These are phyloP conservation scores for Brevipalpus yothersi DNA, from an alignment of 1,140 invertebrate genomes.

Conservation along the genomic window DNA sequence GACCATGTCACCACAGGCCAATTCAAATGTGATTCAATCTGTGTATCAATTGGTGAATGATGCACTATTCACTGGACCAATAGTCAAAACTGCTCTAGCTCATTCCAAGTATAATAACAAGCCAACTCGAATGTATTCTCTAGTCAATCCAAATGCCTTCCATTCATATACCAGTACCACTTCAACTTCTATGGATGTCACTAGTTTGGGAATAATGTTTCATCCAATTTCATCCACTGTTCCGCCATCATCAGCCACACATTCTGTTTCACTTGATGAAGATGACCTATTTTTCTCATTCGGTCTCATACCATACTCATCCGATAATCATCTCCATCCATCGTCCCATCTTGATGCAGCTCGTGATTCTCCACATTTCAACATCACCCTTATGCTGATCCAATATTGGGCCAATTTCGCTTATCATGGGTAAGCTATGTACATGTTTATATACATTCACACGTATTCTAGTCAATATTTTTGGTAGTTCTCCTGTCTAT, in stretches of 20 bases:
- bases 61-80: constrained; percentile 70
- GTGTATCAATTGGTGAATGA: constrained; percentile 78
- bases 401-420: constrained; percentile 27
- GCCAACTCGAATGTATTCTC: constrained; percentile 5
- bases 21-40: constrained; percentile 71
- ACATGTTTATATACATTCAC: too few relatives aligned
- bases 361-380: too few relatives aligned
- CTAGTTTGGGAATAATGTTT: too few relatives aligned
- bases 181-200: neutral
- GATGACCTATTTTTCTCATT: too few relatives aligned
- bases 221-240: too few relatives aligned
- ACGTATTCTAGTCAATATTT: too few relatives aligned
- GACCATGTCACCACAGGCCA: constrained; percentile 74
- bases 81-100: constrained; percentile 65
- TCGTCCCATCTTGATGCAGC: constrained; percentile 38
- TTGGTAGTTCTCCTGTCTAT: too few relatives aligned
- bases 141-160: constrained; percentile 39
- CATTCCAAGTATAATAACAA: constrained; percentile 32
- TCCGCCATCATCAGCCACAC: constrained; percentile 15
- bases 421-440: constrained; percentile 21
- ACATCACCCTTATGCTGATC: constrained; percentile 24
- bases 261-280: too few relatives aligned
- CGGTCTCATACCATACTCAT: too few relatives aligned
- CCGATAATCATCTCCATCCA: too few relatives aligned
- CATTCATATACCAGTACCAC: constrained; percentile 11